These are phyloP conservation scores for Blastobasis lacticolella DNA, from an alignment of 2,888 invertebrate genomes.

Conservation along the genomic window DNA sequence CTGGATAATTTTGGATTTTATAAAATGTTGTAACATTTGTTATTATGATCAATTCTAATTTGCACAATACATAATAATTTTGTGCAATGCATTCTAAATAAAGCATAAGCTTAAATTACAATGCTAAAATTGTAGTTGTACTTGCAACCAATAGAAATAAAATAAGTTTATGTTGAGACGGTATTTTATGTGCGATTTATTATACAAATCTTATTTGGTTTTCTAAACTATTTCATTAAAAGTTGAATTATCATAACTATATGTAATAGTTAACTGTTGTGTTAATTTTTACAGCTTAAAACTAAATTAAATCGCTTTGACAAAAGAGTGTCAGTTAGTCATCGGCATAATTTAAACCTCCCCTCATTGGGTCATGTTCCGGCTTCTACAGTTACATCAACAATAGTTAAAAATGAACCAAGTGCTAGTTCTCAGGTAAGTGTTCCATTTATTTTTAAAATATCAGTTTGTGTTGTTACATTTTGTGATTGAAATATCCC, in stretches of 20 bases:
- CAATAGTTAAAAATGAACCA: constrained; percentile 27
- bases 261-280: background rate
- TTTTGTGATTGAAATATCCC: too few species aligned
- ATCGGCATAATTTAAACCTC: constrained; percentile 46
- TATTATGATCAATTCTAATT: too few species aligned
- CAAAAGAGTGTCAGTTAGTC: constrained; percentile 64
- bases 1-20: too few species aligned
- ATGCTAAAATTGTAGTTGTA: too few species aligned
- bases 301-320: constrained; percentile 80
- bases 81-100: too few species aligned
- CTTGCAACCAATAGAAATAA: too few species aligned
- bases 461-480: too few species aligned
- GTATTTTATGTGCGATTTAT: background rate
- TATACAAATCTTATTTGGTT: background rate
- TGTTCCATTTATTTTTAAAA: background rate
- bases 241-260: too few species aligned
- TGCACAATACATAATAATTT: too few species aligned
- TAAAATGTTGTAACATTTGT: too few species aligned
- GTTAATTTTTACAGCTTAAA: constrained; percentile 71
- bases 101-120: too few species aligned
- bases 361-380: constrained; percentile 35
- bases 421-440: constrained; percentile 27
- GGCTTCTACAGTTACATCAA: constrained; percentile 21
- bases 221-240: too few species aligned
- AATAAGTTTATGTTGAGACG: background rate